Conservation (phyloP, 2,113 vertebrate genomes). For the Podocnemis expansa region DNA sequence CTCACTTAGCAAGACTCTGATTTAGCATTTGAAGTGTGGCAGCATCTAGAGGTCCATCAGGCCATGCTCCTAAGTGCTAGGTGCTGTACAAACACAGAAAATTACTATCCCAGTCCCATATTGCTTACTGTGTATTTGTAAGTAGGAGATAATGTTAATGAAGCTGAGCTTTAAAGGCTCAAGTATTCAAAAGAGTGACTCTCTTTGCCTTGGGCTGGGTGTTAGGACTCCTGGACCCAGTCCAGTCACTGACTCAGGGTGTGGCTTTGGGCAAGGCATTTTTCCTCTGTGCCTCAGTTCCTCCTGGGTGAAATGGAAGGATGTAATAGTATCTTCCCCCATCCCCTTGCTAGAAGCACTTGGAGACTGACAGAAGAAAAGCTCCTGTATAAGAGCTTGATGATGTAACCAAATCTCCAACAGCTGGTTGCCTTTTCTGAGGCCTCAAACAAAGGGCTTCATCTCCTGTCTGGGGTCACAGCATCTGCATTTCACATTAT, state of each 20-base stretch:
- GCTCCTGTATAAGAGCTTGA: not conserved
- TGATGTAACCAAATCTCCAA: not conserved
- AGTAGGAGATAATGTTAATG: not conserved
- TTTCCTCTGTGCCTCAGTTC: not conserved
- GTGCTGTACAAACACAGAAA: not conserved
- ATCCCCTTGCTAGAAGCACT: not conserved
- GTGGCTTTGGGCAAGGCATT: not conserved
- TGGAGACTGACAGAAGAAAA: not conserved
- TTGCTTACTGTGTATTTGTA: not conserved
- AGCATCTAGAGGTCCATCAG: not conserved
- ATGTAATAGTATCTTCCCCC: not conserved
- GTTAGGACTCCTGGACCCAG: not conserved
- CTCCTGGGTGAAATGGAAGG: not conserved
- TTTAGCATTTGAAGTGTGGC: not conserved
- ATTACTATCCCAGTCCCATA: not conserved
- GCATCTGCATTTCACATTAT: not conserved
- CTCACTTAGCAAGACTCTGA: not conserved
- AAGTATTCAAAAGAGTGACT: not conserved
- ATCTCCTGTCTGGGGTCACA: not conserved
- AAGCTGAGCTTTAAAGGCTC: not conserved
- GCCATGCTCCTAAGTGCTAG: not conserved
- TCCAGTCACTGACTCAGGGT: rapidly evolving
- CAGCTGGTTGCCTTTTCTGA: not conserved
- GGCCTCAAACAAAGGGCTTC: not conserved
- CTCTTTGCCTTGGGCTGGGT: not conserved